Base-by-base conservation (phyloP, 53 echinoderm and acorn worm genomes). In the Holothuria leucospilota region DNA sequence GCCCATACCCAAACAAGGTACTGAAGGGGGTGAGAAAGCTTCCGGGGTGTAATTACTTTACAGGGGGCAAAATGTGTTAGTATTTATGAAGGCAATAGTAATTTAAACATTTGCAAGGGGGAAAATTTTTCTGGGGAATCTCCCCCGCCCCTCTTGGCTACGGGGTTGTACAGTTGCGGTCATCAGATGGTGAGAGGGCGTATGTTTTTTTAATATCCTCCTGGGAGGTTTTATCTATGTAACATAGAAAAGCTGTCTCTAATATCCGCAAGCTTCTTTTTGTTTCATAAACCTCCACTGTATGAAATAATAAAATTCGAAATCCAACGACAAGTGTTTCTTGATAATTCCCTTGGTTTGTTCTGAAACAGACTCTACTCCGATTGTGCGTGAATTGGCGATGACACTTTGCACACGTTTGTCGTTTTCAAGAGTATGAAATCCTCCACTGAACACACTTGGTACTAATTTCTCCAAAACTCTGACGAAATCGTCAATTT, bases 401-500 rank as follows among this genome's bases (percentile, higher is more conserved):
- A 80, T 80, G 34, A 80, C 29, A 29, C 59, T 38, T 60, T 60
- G 14, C 10, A 80, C 62, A 21, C 62, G 56, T 39, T 59, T 59
- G 80, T 80, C 80, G 34, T 60, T 80, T 16, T 60, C 80, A 20
- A 80, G 38, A 39, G 29, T 61, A 18, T 80, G 18, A 24, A 80
- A 80, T 38, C 29, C 29, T 13, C 80, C 80, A 14, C 34, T 59
- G 25, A 80, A 80, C 20, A 61, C 29, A 18, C 29, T 20, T 11
- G 80, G 80, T 29, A 15, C 59, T 28, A 80, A 26, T 26, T 34
- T 80, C 25, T 80, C 80, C 56, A 80, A 38, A 59, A 80, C 80
- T 61, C 24, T 51, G 27, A 80, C 80, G n/a, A 80, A 80, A 34
- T 80, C 80, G 80, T 80, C 80, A 28, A 80, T 59, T 39, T 80